These are phyloP conservation scores for Agapostemon virescens DNA, from an alignment of 2,888 invertebrate genomes.

Conservation along the genomic window DNA sequence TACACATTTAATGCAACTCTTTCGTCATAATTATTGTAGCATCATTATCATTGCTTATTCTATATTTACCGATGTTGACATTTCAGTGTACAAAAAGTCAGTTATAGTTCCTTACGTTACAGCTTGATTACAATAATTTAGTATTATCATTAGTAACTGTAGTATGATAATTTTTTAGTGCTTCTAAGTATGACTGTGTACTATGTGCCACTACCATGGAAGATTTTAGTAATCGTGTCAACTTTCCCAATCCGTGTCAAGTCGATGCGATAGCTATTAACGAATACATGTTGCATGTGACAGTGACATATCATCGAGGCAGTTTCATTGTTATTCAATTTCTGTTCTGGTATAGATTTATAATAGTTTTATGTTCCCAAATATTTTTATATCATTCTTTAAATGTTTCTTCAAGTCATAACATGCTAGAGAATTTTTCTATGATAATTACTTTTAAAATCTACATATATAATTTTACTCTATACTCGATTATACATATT, in stretches of 20 bases:
- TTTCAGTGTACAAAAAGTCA: neutral
- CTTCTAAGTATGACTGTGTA: neutral
- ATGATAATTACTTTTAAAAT: neutral
- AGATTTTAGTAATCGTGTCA: neutral
- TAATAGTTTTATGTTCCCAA: neutral
- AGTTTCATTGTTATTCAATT: neutral
- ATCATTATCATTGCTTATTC: neutral
- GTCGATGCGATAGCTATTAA: neutral
- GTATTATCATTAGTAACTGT: neutral
- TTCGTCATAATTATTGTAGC: neutral
- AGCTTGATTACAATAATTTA: neutral
- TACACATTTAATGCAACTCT: neutral
- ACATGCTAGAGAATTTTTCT: neutral
- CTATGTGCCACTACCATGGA: neutral
- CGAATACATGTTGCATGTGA: neutral
- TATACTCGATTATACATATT: neutral
- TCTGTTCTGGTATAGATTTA: neutral
- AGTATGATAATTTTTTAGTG: neutral
- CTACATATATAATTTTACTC: too few relatives aligned
- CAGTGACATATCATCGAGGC: neutral
- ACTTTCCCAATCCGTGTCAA: neutral
- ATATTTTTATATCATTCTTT: neutral
- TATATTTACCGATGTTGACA: neutral
- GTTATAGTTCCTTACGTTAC: neutral
- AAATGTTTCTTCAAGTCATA: neutral